Conservation (phyloP, 2,113 vertebrate species). For the Crotalus horridus region DNA sequence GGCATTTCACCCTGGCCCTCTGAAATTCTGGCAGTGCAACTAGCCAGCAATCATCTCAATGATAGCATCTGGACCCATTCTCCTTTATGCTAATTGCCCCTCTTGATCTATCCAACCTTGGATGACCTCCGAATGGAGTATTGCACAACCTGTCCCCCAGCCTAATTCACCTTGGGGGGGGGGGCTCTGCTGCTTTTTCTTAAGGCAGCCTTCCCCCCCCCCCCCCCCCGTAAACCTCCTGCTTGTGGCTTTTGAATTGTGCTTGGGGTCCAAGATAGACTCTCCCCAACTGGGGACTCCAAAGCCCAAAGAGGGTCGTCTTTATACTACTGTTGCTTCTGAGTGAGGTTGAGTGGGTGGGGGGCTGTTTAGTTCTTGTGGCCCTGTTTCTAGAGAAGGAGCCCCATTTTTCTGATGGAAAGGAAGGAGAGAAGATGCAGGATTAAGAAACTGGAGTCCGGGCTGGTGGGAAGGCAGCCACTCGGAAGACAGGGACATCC, state of each 20-base stretch:
- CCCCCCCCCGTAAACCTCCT: not conserved
- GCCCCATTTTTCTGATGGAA: no score
- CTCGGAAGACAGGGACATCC: no score
- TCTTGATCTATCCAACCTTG: not conserved
- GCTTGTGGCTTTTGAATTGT: not conserved
- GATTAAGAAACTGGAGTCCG: not conserved
- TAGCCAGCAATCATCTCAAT: not conserved
- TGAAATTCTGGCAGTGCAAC: not conserved
- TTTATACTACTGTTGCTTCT: no score
- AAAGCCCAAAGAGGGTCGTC: no score
- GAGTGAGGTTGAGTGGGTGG: no score
- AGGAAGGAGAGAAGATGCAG: no score
- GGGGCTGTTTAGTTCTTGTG: no score
- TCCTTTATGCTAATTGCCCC: not conserved
- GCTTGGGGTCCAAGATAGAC: not conserved
- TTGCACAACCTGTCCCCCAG: not conserved
- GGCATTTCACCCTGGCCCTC: not conserved
- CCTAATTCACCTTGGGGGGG: not conserved
- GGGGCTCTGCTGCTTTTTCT: no score
- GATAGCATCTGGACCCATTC: not conserved
- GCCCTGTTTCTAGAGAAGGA: no score
- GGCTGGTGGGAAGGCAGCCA: not conserved
- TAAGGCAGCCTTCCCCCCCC: no score
- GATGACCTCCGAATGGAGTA: not conserved
- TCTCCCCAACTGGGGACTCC: not conserved